Conservation (phyloP, 1,140 invertebrate species). For the Cepaea nemoralis region DNA sequence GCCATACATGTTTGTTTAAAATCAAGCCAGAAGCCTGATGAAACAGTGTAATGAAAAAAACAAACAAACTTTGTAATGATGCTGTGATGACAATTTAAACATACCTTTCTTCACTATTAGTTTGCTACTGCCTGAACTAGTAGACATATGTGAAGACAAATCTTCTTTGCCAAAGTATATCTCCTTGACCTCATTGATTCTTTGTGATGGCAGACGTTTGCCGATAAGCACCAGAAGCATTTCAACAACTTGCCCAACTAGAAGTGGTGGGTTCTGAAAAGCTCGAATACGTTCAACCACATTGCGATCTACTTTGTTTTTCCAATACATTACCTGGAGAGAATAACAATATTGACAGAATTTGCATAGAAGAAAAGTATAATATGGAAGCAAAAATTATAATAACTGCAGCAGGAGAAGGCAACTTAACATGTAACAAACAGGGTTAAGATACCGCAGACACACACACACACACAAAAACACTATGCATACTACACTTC, state of each 20-base stretch:
- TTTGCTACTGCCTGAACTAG: slow-evolving; percentile 66
- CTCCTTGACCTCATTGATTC: slow-evolving; percentile 56
- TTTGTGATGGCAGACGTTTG: slow-evolving; percentile 67
- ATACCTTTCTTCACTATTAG: slow-evolving; percentile 65
- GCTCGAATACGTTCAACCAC: slow-evolving; percentile 69
- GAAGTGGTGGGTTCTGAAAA: slow-evolving; percentile 68
- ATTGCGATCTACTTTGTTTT: slow-evolving; percentile 66
- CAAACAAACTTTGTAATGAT: too few relatives aligned
- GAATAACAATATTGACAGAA: background rate
- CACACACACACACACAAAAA: too few relatives aligned
- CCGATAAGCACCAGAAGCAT: slow-evolving; percentile 72
- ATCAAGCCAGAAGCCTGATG: too few relatives aligned
- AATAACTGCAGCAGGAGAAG: too few relatives aligned
- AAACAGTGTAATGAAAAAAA: too few relatives aligned
- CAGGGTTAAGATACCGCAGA: too few relatives aligned
- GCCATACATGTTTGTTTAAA: too few relatives aligned
- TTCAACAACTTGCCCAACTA: slow-evolving; percentile 72
- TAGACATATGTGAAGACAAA: slow-evolving; percentile 67
- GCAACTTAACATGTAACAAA: too few relatives aligned
- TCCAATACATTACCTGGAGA: slow-evolving; percentile 67
- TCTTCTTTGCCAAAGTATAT: slow-evolving; percentile 56
- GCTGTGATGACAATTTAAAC: too few relatives aligned
- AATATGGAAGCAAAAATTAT: too few relatives aligned
- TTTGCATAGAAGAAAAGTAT: too few relatives aligned
- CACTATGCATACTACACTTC: too few relatives aligned